A percentile compares a stretch with the other conserved stretches of the same genome.
Conservation (phyloP, 2,113 vertebrate species). For the Chaetorhynchus papuensis region DNA sequence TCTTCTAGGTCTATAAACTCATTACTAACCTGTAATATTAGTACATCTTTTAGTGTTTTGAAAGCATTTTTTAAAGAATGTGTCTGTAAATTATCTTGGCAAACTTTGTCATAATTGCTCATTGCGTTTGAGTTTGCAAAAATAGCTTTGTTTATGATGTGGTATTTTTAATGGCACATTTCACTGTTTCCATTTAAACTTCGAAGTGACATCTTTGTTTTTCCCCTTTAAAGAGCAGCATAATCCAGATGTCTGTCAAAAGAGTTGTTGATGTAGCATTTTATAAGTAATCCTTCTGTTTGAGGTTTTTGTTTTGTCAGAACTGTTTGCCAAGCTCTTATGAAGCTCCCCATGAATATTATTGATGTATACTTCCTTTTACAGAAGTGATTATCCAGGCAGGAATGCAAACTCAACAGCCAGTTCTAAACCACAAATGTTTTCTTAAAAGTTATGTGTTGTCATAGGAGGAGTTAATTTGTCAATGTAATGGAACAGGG, state of each 20-base stretch:
- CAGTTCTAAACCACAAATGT: neutral
- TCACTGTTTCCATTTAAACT: constrained; percentile 44
- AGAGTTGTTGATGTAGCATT: constrained; percentile 49
- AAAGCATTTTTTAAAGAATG: neutral
- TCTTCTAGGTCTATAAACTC: neutral
- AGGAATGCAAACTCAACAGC: neutral
- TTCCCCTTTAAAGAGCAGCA: constrained; percentile 21
- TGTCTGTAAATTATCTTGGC: neutral
- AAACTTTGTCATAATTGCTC: constrained; percentile 13
- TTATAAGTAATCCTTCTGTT: constrained; percentile 66
- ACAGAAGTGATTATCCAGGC: constrained; percentile 41
- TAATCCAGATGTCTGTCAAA: constrained; percentile 61
- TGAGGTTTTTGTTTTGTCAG: constrained; percentile 61
- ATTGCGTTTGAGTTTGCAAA: neutral
- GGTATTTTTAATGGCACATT: constrained; percentile 50
- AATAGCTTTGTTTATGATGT: constrained; percentile 47
- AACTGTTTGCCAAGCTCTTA: constrained; percentile 51
- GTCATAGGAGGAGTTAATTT: neutral
- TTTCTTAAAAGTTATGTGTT: constrained; percentile 38
- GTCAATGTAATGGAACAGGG: neutral
- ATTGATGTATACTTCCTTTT: constrained; percentile 50
- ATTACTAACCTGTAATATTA: neutral
- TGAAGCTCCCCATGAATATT: constrained; percentile 51
- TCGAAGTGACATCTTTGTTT: constrained; percentile 47
- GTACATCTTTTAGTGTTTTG: neutral